These are phyloP conservation scores for Aplodontia rufa DNA, from an alignment of 2,113 vertebrate genomes.

Conservation along the genomic window DNA sequence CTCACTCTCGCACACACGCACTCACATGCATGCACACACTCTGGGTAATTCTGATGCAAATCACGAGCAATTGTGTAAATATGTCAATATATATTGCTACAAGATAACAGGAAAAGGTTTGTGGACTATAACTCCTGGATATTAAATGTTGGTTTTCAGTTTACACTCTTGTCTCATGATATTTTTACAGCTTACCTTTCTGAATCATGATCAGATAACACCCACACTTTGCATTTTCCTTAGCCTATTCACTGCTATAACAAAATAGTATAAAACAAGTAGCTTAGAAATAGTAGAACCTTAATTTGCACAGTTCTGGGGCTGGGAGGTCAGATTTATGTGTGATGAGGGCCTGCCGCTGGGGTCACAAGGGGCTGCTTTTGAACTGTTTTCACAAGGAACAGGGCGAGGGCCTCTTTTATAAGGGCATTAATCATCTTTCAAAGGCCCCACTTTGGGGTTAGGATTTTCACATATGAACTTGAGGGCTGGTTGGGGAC, in stretches of 20 bases:
- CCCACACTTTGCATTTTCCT: not conserved
- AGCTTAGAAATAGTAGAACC: not conserved
- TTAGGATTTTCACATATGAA: no score
- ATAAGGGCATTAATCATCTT: not conserved
- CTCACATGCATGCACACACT: not conserved
- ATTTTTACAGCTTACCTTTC: not conserved
- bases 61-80: not conserved
- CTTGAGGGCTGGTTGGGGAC: no score
- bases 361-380: not conserved
- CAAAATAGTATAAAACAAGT: not conserved
- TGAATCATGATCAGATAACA: not conserved
- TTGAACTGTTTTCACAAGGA: not conserved
- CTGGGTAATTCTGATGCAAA: not conserved
- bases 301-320: not conserved
- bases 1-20: not conserved
- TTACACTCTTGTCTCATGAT: not conserved
- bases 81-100: not conserved
- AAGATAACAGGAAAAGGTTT: not conserved
- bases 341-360: not conserved
- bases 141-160: not conserved
- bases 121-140: not conserved
- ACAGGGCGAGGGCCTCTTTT: not conserved
- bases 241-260: not conserved
- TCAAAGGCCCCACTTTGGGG: not conserved
- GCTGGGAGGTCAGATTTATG: not conserved